Evolutionary conservation across 2,113 vertebrate genomes (phyloP).

Genomic region (Irena cyanogastra): DNA sequence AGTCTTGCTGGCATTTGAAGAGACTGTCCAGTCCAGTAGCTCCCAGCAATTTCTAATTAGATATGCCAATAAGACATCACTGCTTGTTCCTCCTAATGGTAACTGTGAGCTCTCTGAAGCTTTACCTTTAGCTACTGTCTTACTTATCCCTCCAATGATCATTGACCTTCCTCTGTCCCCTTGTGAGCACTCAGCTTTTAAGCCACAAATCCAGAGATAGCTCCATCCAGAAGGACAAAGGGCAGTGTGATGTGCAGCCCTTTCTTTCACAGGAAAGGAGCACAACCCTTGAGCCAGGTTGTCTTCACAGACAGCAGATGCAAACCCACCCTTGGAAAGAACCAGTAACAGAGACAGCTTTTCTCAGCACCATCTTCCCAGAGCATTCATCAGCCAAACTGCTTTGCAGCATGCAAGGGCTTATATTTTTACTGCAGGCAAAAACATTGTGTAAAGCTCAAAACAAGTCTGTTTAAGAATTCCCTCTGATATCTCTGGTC

Average conservation of each 20-base stretch:
- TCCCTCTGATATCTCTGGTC: constrained; percentile 25
- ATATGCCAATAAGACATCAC: constrained; percentile 18
- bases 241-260: background rate
- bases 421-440: background rate
- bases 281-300: background rate
- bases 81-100: background rate
- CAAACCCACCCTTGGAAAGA: background rate
- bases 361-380: background rate
- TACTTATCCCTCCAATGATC: background rate
- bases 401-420: background rate
- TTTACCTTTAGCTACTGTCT: constrained; percentile 21
- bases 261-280: background rate
- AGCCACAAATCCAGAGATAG: background rate
- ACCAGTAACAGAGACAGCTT: background rate
- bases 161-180: background rate
- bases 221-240: background rate
- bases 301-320: background rate
- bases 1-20: constrained; percentile 28
- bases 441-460: background rate
- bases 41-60: constrained; percentile 50
- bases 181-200: background rate
- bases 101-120: background rate
- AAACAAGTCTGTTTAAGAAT: constrained; percentile 36
- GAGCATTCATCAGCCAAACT: background rate
- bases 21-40: constrained; percentile 6